A percentile compares a stretch with the other conserved stretches of the same genome.
phyloP scores from a whole-genome alignment of 2,888 invertebrate species.

The Aleiodes alternator region DNA sequence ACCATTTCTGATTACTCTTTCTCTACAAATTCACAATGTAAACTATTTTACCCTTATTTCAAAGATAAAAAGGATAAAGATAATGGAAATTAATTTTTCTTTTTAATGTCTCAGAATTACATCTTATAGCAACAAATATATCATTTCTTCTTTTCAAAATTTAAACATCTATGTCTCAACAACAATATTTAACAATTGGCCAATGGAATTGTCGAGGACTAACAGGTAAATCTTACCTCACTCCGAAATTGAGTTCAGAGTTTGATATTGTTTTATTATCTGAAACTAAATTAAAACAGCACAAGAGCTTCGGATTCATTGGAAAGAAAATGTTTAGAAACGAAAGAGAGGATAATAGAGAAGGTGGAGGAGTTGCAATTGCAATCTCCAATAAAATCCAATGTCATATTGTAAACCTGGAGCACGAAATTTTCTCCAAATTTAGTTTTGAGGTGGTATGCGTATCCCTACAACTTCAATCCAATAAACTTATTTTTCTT shows the following conservation, averaged over 20 bases:
- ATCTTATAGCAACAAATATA: too few species aligned
- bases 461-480: neutral
- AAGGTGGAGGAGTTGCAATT: slow-evolving; percentile 9
- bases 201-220: slow-evolving; percentile 19
- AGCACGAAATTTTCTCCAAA: slow-evolving; percentile 11
- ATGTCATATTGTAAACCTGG: neutral
- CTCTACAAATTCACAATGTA: too few species aligned
- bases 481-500: slow-evolving; percentile 21
- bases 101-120: too few species aligned
- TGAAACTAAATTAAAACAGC: slow-evolving; percentile 3
- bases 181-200: too few species aligned
- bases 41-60: too few species aligned
- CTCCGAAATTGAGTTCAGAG: slow-evolving; percentile 8
- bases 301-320: neutral
- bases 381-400: neutral
- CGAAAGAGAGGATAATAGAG: slow-evolving; percentile 4
- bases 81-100: too few species aligned
- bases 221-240: neutral
- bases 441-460: slow-evolving; percentile 18
- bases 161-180: too few species aligned
- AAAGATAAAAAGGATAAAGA: too few species aligned
- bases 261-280: slow-evolving; percentile 12
- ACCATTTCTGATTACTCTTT: too few species aligned
- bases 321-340: neutral
- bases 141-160: too few species aligned